Conservation (phyloP, 92 coral and sea anemone genomes). For the Phenganax stokvisi region DNA sequence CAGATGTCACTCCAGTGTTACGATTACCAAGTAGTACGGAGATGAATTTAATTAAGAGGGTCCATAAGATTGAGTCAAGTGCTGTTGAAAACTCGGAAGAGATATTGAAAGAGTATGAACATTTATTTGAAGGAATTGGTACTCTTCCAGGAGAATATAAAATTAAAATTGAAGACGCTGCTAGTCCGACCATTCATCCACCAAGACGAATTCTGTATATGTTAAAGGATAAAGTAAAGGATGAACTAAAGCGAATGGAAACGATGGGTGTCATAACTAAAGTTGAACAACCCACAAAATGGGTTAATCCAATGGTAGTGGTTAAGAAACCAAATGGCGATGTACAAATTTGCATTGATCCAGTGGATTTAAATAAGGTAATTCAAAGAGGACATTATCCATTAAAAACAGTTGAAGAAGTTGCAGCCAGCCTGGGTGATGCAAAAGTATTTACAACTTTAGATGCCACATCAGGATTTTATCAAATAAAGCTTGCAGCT, state of each 20-base stretch:
- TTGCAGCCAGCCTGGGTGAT: constrained; percentile 17
- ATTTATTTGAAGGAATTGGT: constrained; percentile 29
- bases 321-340: constrained; percentile 27
- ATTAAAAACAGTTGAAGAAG: constrained; percentile 23
- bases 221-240: constrained; percentile 27
- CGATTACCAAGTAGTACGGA: constrained; percentile 28
- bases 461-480: constrained; percentile 25
- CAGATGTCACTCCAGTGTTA: constrained; percentile 29
- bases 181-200: constrained; percentile 17
- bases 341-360: constrained; percentile 11
- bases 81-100: constrained; percentile 1
- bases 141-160: constrained; percentile 36
- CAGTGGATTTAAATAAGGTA: constrained; percentile 19
- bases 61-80: constrained; percentile 24
- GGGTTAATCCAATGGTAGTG: constrained; percentile 32
- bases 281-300: constrained; percentile 34
- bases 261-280: constrained; percentile 21
- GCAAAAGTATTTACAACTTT: constrained; percentile 15
- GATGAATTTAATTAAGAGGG: constrained; percentile 21
- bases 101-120: constrained; percentile 14
- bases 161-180: constrained; percentile 19
- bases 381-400: constrained; percentile 19
- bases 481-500: constrained; percentile 22
- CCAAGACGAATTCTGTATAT: constrained; percentile 29
- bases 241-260: constrained; percentile 28